phyloP scores from a whole-genome alignment of 2,888 invertebrate genomes.

The Papilio elwesi region DNA sequence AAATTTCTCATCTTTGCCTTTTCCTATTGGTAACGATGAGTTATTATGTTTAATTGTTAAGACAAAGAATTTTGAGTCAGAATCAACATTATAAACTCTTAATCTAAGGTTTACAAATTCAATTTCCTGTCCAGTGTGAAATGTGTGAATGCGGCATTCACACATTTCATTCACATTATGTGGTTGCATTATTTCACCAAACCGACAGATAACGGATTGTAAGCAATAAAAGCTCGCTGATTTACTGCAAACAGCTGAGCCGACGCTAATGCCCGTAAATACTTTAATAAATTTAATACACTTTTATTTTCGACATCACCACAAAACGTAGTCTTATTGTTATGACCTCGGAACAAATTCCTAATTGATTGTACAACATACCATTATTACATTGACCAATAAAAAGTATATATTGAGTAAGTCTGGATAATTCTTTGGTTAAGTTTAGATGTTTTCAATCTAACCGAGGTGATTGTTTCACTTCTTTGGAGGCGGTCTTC shows the following conservation, averaged over 20 bases:
- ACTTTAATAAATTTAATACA: conserved; percentile 31
- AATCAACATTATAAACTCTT: conserved; percentile 30
- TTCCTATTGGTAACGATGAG: too few species aligned
- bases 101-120: conserved; percentile 30
- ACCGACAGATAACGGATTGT: conserved; percentile 57
- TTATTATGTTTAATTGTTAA: too few species aligned
- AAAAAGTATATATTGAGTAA: background rate
- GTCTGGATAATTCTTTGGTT: background rate
- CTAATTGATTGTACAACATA: background rate
- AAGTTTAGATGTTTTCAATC: too few species aligned
- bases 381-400: background rate
- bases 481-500: too few species aligned
- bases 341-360: background rate
- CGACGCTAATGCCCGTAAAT: conserved; percentile 39
- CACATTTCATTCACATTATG: too few species aligned
- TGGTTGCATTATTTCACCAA: conserved; percentile 54
- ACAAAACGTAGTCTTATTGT: background rate
- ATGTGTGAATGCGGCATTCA: conserved; percentile 54
- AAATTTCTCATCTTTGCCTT: too few species aligned
- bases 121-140: conserved; percentile 43
- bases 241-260: conserved; percentile 64
- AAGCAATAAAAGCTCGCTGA: conserved; percentile 59
- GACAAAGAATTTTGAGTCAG: background rate
- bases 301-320: conserved; percentile 23
- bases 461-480: too few species aligned